Evolutionary conservation across 92 coral and sea anemone species (phyloP).

Genomic region (Hydrozoanthus gracilis): DNA sequence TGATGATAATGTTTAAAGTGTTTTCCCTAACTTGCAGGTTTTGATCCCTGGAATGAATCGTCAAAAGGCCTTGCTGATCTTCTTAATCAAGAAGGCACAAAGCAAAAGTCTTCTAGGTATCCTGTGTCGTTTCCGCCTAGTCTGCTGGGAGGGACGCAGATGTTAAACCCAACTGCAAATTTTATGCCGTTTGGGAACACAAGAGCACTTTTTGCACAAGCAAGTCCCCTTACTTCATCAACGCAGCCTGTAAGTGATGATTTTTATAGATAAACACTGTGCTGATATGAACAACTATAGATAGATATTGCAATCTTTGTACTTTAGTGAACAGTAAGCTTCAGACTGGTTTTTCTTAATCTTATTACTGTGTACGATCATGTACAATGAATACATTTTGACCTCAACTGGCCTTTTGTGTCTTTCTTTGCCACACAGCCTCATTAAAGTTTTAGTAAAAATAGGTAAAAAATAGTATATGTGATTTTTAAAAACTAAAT

Average conservation of each 20-base stretch:
- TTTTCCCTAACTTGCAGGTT: conserved; percentile 62
- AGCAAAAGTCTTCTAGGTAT: conserved; percentile 40
- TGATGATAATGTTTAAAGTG: background rate
- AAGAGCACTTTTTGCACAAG: conserved; percentile 23
- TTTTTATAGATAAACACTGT: background rate
- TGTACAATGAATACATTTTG: no score
- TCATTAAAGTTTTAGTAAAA: no score
- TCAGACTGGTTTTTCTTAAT: no score
- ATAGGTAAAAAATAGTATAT: no score
- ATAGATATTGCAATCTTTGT: no score
- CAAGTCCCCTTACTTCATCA: conserved; percentile 5
- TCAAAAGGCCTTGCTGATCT: conserved; percentile 93
- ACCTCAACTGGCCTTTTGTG: no score
- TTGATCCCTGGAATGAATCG: conserved; percentile 98
- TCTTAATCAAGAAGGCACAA: conserved; percentile 81
- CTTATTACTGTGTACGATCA: no score
- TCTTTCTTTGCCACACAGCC: no score
- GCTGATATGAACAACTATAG: background rate
- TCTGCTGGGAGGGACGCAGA: conserved; percentile 21
- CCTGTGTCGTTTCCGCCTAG: conserved; percentile 50
- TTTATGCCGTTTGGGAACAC: conserved; percentile 13
- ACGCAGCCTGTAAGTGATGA: conserved; percentile 6
- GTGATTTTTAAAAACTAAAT: no score
- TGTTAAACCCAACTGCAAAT: conserved; percentile 26
- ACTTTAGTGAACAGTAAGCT: no score